These are phyloP conservation scores for Meda fulgida DNA, from an alignment of 2,797 vertebrate species.

Conservation along the genomic window DNA sequence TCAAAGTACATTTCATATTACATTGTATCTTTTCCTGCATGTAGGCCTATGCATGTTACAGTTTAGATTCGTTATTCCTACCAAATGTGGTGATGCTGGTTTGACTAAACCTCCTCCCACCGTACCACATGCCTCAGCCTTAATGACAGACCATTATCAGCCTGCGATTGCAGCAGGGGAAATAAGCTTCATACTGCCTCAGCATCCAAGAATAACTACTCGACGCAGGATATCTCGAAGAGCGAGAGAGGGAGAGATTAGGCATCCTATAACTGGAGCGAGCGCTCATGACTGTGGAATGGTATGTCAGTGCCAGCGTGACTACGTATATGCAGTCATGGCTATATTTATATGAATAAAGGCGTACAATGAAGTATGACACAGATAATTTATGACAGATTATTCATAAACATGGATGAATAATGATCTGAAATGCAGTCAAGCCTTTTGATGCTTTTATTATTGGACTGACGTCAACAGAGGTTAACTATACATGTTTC, in stretches of 20 bases:
- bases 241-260: constrained; percentile 44
- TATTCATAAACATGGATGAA: constrained; percentile 51
- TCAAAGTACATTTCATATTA: not conserved
- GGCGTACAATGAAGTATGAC: constrained; percentile 12
- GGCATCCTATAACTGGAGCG: constrained; percentile 34
- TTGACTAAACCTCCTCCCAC: constrained; percentile 31
- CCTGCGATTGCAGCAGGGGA: constrained; percentile 42
- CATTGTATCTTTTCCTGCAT: not conserved
- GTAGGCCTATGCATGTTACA: not conserved
- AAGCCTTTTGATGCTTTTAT: not conserved
- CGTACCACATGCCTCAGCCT: constrained; percentile 36
- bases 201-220: constrained; percentile 56
- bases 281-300: constrained; percentile 55
- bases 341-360: constrained; percentile 40
- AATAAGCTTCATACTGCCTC: constrained; percentile 52
- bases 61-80: constrained; percentile 13
- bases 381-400: constrained; percentile 44
- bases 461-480: not conserved
- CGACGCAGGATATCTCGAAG: constrained; percentile 45
- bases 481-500: not conserved
- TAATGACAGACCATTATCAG: constrained; percentile 59
- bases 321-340: constrained; percentile 47
- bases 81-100: constrained; percentile 33
- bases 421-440: constrained; percentile 33
- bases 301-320: constrained; percentile 44